Evolutionary conservation across 2,888 invertebrate species (phyloP).

Genomic region (Microctonus brassicae): DNA sequence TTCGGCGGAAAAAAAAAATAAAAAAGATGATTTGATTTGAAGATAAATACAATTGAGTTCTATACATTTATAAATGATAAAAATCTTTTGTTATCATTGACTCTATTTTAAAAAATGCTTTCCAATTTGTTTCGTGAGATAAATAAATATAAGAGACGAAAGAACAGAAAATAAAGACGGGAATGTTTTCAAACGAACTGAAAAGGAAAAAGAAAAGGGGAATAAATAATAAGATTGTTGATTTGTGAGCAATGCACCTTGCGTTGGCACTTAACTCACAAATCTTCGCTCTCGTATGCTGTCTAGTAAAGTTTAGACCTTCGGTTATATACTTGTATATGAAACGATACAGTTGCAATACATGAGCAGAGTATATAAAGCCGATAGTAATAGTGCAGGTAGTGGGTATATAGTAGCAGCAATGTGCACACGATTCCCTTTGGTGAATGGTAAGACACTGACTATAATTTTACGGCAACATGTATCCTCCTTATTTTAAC

Average conservation of each 20-base stretch:
- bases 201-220: background rate
- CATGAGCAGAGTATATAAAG: too few relatives aligned
- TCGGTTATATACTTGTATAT: background rate
- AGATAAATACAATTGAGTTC: background rate
- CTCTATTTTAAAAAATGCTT: too few relatives aligned
- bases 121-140: too few relatives aligned
- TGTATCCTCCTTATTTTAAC: background rate
- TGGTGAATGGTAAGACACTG: slow-evolving; percentile 8
- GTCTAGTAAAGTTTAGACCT: background rate
- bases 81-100: too few relatives aligned
- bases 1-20: background rate
- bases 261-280: background rate
- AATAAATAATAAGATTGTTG: background rate
- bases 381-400: too few relatives aligned
- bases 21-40: background rate
- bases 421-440: background rate
- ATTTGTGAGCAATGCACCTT: background rate
- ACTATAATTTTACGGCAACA: slow-evolving; percentile 10
- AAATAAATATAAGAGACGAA: too few relatives aligned
- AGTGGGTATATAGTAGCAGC: background rate
- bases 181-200: background rate
- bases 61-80: too few relatives aligned
- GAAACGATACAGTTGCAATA: background rate
- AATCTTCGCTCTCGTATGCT: background rate
- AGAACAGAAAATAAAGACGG: too few relatives aligned